Conservation (phyloP, 2,113 vertebrate species). For the Vombatus ursinus region DNA sequence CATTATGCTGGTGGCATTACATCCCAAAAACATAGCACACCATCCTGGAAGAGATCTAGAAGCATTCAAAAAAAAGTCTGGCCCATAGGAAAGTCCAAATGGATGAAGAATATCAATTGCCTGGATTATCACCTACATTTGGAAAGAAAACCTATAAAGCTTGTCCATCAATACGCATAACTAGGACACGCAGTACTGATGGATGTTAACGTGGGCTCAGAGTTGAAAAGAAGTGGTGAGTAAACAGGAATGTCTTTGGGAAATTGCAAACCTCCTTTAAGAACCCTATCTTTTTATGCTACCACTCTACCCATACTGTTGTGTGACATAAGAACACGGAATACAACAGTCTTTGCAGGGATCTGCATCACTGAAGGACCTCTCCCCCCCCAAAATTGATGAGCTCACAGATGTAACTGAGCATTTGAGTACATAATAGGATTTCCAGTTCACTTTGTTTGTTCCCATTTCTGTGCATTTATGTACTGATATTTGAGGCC, state of each 20-base stretch:
- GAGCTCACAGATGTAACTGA: background rate
- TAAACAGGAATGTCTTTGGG: background rate
- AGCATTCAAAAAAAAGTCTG: background rate
- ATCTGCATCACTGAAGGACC: background rate
- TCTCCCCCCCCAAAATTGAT: background rate
- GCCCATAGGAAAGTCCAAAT: background rate
- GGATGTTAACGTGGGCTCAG: background rate
- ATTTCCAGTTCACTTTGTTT: background rate
- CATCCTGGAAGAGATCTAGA: background rate
- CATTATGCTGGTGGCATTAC: background rate
- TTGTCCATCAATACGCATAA: background rate
- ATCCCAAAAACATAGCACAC: background rate
- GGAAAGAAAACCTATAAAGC: background rate
- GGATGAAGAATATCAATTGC: background rate
- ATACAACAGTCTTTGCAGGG: background rate
- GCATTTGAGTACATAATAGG: background rate
- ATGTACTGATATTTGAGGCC: no score
- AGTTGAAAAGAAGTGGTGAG: background rate
- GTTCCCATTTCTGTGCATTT: no score
- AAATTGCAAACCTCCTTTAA: background rate
- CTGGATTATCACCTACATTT: background rate
- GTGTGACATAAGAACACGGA: background rate
- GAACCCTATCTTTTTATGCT: background rate
- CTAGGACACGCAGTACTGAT: background rate
- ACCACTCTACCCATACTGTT: background rate